Evolutionary conservation across 2,113 vertebrate genomes (phyloP), one percentile per base, ranked within the genome.

Genomic region (Gallinago jamesoni): DNA sequence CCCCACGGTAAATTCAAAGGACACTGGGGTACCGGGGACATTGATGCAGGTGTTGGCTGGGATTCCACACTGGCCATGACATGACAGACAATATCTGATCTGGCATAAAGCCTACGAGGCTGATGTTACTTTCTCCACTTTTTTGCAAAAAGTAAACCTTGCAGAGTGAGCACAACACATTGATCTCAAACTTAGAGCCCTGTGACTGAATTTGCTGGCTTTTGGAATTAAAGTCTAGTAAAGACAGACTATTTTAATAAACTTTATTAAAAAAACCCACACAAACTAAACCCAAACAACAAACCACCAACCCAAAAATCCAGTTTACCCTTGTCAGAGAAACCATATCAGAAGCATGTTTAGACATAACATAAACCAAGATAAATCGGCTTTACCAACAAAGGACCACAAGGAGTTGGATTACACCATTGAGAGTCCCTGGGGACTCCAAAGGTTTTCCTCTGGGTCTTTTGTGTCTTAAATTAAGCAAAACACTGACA

Each of bases 11-110:
- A 56, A 73, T 52, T 69, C 53, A 69, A 84, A 87, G 55, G 53
- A 69, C 0, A 1, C 30, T 10, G 5, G 39, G 20, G 8, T 48
- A 39, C 0, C 3, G 14, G 14, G n/a, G 20, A 30, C 2, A 5
- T 21, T n/a, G 28, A 37, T 68, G 6, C 18, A 84, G 75, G 8
- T 21, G n/a, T 24, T 41, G 47, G 37, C 47, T 90, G 43, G 23
- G 57, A 82, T 72, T 92, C 28, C 39, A 90, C 45, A 19, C 4
- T 1, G 1, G 33, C 30, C 27, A 33, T 1, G 0, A 45, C 8
- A 15, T 10, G n/a, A 57, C 21, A 74, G 59, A 60, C 27, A 53
- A 21, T 23, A 78, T 6, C 17, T 63, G 39, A 47, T 30, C 62
- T 55, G 25, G 5, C 4, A 8, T 22, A 45, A 50, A 91, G 14